These are phyloP conservation scores for Asarcornis scutulata DNA, from an alignment of 2,113 vertebrate genomes.

Conservation along the genomic window DNA sequence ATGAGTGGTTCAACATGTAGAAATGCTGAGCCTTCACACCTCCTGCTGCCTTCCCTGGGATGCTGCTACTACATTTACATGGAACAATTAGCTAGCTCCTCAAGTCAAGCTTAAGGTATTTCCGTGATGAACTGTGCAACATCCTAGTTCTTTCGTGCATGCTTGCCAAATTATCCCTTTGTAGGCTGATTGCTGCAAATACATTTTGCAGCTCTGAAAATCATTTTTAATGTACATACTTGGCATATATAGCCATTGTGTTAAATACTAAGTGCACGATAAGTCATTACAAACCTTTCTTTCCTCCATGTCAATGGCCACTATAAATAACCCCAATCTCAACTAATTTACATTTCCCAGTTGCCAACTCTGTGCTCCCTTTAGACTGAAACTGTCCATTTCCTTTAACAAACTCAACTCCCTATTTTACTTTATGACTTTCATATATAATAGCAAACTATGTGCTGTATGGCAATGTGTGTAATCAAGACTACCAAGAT, in stretches of 20 bases:
- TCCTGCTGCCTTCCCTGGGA: background rate
- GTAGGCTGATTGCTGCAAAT: background rate
- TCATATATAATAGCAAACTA: slow-evolving; percentile 1
- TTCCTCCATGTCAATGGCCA: background rate
- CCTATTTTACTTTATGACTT: background rate
- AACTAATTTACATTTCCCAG: background rate
- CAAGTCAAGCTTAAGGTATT: slow-evolving; percentile 26
- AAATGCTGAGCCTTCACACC: slow-evolving; percentile 39
- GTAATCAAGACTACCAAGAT: slow-evolving; percentile 3
- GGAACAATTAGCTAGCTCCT: slow-evolving; percentile 31
- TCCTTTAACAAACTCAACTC: background rate
- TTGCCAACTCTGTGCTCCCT: background rate
- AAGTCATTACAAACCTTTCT: background rate
- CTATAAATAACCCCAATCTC: background rate
- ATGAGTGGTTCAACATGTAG: background rate
- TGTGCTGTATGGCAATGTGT: background rate
- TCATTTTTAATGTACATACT: background rate
- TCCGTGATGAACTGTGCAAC: background rate
- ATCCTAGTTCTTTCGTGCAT: background rate
- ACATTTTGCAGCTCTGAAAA: slow-evolving; percentile 3
- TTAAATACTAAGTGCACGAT: background rate
- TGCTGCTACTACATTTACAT: background rate
- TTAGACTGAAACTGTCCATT: background rate
- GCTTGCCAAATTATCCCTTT: slow-evolving; percentile 5
- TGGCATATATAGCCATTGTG: background rate